These are phyloP conservation scores for Jordanella pulchra DNA, from an alignment of 2,797 vertebrate genomes.

Conservation along the genomic window DNA sequence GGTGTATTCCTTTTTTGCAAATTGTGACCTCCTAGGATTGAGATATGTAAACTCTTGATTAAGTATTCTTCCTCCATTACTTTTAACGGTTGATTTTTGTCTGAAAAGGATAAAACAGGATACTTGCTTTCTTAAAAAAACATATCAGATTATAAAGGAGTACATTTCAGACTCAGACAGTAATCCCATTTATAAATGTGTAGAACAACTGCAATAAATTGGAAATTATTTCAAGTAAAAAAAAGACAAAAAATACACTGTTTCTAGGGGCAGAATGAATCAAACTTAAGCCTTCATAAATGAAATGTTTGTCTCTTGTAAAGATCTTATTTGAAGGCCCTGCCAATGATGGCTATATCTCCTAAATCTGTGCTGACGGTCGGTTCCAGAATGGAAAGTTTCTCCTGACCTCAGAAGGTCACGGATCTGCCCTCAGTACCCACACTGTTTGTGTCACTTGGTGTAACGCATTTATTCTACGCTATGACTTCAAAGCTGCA, in stretches of 20 bases:
- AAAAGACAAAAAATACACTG: not conserved
- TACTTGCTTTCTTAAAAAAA: not conserved
- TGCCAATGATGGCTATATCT: not conserved
- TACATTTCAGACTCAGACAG: no score
- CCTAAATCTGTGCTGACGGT: not conserved
- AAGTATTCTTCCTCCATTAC: no score
- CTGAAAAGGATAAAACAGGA: not conserved
- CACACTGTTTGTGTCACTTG: not conserved
- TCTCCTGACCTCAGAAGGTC: not conserved
- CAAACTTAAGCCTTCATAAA: not conserved
- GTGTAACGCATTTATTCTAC: not conserved
- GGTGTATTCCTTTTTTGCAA: no score
- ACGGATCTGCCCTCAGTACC: not conserved
- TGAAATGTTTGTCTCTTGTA: not conserved
- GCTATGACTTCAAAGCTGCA: not conserved
- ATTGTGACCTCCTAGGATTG: no score
- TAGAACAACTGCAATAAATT: not conserved
- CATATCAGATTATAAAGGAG: not conserved
- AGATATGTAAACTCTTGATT: no score
- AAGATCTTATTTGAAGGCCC: not conserved
- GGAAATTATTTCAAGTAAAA: not conserved
- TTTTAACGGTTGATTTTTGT: no score
- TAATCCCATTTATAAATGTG: not conserved
- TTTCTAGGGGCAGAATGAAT: not conserved
- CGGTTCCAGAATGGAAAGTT: not conserved